phyloP scores from a whole-genome alignment of 2,797 vertebrate species.

The Takifugu rubripes region DNA sequence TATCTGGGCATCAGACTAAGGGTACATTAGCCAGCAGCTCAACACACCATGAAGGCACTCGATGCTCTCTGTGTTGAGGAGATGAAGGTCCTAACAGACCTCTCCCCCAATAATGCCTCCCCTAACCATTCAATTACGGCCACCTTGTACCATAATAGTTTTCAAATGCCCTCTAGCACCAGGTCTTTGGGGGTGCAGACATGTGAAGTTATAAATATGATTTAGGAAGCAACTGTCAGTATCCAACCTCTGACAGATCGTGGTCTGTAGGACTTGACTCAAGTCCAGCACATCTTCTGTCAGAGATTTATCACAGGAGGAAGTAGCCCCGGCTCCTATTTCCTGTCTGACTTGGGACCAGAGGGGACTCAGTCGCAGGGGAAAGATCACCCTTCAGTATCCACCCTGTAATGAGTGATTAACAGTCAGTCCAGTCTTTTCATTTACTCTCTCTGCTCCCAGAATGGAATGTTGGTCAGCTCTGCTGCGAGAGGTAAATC shows the following conservation, averaged over 20 bases:
- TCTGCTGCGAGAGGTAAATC: constrained; percentile 61
- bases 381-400: constrained; percentile 61
- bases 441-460: constrained; percentile 60
- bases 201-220: constrained; percentile 39
- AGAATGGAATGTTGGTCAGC: constrained; percentile 53
- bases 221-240: constrained; percentile 5
- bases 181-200: constrained; percentile 53
- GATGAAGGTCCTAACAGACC: constrained; percentile 53
- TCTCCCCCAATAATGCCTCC: constrained; percentile 67
- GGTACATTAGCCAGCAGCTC: constrained; percentile 29
- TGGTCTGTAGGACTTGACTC: constrained; percentile 37
- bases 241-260: constrained; percentile 51
- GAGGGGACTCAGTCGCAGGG: constrained; percentile 31
- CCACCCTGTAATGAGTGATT: constrained; percentile 71
- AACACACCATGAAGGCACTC: constrained; percentile 36
- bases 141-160: constrained; percentile 65
- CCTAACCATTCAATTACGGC: constrained; percentile 74
- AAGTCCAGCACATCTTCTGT: constrained; percentile 36
- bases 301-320: constrained; percentile 61
- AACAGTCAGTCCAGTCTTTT: constrained; percentile 58
- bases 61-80: constrained; percentile 15
- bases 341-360: constrained; percentile 54
- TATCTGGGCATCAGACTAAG: constrained; percentile 28
- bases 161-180: constrained; percentile 52
- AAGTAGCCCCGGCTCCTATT: constrained; percentile 56